These are phyloP conservation scores for Bambusicola thoracicus DNA, from an alignment of 2,113 vertebrate genomes.

Conservation along the genomic window DNA sequence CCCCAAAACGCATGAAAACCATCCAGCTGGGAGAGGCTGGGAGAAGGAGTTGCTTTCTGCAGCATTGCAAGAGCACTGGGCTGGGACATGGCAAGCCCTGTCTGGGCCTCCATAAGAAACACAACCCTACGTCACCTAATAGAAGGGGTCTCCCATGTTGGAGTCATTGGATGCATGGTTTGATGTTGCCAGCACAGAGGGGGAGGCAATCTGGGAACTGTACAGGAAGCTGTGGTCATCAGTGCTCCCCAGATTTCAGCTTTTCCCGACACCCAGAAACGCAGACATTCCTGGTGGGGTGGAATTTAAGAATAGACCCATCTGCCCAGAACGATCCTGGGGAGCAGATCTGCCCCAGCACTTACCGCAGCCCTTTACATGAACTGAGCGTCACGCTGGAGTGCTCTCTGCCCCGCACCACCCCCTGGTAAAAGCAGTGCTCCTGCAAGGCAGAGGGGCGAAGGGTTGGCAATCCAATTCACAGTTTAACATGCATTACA, in stretches of 20 bases:
- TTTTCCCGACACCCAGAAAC: background rate
- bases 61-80: background rate
- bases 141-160: too few species aligned
- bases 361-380: constrained; percentile 91
- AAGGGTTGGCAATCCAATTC: background rate
- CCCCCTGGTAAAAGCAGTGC: constrained; percentile 94
- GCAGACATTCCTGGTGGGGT: too few species aligned
- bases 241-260: background rate
- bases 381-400: constrained; percentile 90
- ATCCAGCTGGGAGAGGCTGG: background rate
- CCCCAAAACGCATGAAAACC: background rate
- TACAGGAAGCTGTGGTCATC: accelerated
- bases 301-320: background rate
- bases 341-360: background rate
- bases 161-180: background rate
- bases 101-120: background rate
- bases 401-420: constrained; percentile 76
- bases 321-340: background rate
- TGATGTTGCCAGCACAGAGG: accelerated
- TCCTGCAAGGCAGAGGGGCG: constrained; percentile 79
- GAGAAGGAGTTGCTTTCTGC: background rate
- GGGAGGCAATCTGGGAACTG: background rate
- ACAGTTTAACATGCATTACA: accelerated
- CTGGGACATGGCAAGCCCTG: accelerated
- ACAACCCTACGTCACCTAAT: background rate